Percentiles rank a stretch among this genome's conserved stretches.
These are phyloP conservation scores for Agapostemon virescens DNA, from an alignment of 2,888 invertebrate species.

Conservation along the genomic window DNA sequence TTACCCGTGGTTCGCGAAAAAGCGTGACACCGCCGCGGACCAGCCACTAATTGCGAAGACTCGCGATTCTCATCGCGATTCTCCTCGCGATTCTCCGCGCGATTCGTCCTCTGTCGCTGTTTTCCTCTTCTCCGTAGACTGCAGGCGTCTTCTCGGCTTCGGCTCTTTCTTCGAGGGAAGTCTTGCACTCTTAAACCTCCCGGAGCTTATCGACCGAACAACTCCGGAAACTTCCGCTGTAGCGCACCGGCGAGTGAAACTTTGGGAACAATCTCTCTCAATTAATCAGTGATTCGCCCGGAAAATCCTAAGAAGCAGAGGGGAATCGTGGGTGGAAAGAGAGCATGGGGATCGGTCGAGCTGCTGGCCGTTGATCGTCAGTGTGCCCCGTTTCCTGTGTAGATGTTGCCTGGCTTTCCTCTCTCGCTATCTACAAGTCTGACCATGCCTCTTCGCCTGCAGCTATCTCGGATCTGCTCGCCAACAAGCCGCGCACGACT, in stretches of 20 bases:
- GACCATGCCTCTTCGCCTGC: neutral
- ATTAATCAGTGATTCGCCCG: slow-evolving; percentile 29
- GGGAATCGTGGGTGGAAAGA: neutral
- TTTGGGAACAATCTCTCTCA: slow-evolving; percentile 2
- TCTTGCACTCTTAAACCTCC: neutral
- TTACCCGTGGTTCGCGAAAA: neutral
- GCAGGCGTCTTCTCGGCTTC: neutral
- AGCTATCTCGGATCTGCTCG: neutral
- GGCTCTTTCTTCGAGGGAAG: neutral
- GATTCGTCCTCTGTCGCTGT: neutral
- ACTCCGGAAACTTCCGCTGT: neutral
- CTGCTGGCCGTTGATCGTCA: neutral
- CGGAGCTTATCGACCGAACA: neutral
- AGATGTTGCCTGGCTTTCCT: neutral
- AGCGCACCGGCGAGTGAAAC: neutral
- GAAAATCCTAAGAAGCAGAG: neutral
- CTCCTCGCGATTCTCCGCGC: too few species aligned
- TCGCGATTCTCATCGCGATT: neutral
- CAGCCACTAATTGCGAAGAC: slow-evolving; percentile 4
- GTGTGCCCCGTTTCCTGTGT: neutral
- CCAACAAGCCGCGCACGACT: neutral
- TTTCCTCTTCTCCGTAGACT: neutral
- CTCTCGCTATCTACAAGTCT: neutral
- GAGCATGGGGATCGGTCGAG: neutral
- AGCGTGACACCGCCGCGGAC: neutral